Evolutionary conservation across 1,140 invertebrate species (phyloP), one percentile per base, ranked within the genome.

Genomic region (Episyrphus balteatus): DNA sequence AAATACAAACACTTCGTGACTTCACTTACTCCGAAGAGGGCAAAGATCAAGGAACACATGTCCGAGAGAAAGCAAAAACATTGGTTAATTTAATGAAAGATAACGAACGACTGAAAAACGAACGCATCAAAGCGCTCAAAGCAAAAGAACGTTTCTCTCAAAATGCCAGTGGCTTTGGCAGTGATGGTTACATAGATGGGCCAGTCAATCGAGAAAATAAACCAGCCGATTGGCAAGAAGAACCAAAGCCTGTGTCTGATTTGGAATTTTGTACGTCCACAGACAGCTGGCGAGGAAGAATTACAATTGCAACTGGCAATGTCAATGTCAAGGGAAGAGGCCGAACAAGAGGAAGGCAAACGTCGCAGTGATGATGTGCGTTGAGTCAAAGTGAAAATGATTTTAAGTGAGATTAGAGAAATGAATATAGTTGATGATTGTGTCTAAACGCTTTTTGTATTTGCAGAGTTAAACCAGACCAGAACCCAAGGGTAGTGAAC

Each of bases 11-110:
- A 3, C 73, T 99, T 43, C 93, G 93, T 69, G 95, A 98, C 70
- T 99, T 99, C 71, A 94, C 98, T 66, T 89, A 99, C 68, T 80
- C 92, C 62, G 97, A 99, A 70, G 96, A 98, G 59, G 91, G 90
- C 54, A 98, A 98, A 70, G 97, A 99, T 74, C 93, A 98, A 74
- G 97, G 97, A 63, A 55, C 61, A 13, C 66, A 97, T 73, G 95
- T 99, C 1, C 74, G 97, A 36, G 95, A 99, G 73, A 99, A 99
- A 73, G 95, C 96, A 44, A 98, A 98, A 73, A 90, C 95, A 73
- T 76, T 99, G 65, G 92, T 96, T 37, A 80, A 82, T 57, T 78
- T 99, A 56, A 75, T 99, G 44, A 92, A 92, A 69, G 96, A 99
- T 63, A 93, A 98, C 58, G 97, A 99, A 71, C 78, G 88, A 61